phyloP scores from a whole-genome alignment of 2,888 invertebrate species.

The Agapostemon virescens region DNA sequence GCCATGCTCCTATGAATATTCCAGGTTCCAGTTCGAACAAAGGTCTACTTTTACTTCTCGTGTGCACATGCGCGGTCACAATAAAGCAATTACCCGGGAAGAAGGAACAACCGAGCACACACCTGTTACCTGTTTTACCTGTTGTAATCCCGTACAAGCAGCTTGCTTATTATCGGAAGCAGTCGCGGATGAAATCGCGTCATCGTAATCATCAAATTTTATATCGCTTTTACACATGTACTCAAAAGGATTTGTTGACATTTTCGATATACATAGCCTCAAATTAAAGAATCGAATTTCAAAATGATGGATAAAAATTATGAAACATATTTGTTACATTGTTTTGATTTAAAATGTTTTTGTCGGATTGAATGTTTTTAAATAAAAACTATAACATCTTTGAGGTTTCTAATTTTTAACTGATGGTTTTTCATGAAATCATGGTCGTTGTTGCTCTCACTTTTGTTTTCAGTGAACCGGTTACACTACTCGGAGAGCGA shows the following conservation, averaged over 20 bases:
- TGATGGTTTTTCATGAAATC: no score
- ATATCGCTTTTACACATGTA: neutral
- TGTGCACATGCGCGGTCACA: slow-evolving; percentile 12
- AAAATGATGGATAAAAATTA: no score
- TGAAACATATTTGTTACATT: no score
- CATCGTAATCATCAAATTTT: neutral
- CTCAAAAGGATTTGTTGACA: no score
- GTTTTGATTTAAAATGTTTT: no score
- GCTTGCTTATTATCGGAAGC: slow-evolving; percentile 8
- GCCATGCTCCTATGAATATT: neutral
- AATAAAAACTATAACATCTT: neutral
- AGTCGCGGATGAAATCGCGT: slow-evolving; percentile 4
- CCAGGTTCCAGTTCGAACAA: slow-evolving; percentile 6
- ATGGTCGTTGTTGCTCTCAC: slow-evolving; percentile 34
- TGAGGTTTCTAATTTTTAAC: neutral
- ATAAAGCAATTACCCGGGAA: slow-evolving; percentile 20
- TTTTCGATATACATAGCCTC: no score
- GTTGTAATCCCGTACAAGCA: neutral
- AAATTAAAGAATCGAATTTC: no score
- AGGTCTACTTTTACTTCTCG: slow-evolving; percentile 25
- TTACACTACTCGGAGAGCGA: slow-evolving; percentile 46
- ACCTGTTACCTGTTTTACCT: slow-evolving; percentile 11
- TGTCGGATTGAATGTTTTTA: neutral
- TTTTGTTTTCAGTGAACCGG: slow-evolving; percentile 36
- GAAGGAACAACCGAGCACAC: slow-evolving; percentile 1